A percentile compares a stretch with the other conserved stretches of the same genome.
phyloP scores from a whole-genome alignment of 2,797 vertebrate species.

The Phoeniculus purpureus region DNA sequence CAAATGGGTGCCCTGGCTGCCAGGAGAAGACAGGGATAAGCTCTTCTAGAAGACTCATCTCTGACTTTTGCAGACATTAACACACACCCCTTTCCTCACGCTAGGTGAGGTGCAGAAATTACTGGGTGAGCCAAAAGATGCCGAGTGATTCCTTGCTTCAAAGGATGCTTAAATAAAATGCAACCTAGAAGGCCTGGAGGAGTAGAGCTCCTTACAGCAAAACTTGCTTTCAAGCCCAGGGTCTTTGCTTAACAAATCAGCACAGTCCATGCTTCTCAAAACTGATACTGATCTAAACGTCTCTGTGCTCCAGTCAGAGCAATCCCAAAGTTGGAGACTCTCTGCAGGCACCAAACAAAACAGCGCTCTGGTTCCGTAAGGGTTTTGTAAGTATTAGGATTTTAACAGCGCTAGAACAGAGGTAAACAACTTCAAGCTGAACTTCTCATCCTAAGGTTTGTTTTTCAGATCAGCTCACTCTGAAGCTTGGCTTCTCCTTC shows the following conservation, averaged over 20 bases:
- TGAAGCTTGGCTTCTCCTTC: not conserved
- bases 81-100: not conserved
- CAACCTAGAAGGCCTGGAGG: not conserved
- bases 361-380: not conserved
- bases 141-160: not conserved
- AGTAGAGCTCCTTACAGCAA: not conserved
- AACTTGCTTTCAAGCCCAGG: not conserved
- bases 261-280: not conserved
- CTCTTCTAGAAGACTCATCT: not conserved
- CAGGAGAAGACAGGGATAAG: not conserved
- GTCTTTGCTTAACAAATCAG: conserved; percentile 61
- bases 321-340: not conserved
- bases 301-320: not conserved
- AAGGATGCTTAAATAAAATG: conserved; percentile 1
- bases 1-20: not conserved
- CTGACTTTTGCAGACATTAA: not conserved
- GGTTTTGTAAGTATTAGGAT: not conserved
- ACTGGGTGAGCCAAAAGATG: not conserved
- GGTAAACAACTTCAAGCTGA: not conserved
- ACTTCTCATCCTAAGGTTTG: not conserved
- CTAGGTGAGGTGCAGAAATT: not conserved
- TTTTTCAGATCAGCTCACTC: not conserved
- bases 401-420: not conserved
- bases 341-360: conserved; percentile 5
- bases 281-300: conserved; percentile 16